A percentile compares a stretch with the other conserved stretches of the same genome.
Conservation (phyloP, 2,113 vertebrate species). For the Pseudopipra pipra region DNA sequence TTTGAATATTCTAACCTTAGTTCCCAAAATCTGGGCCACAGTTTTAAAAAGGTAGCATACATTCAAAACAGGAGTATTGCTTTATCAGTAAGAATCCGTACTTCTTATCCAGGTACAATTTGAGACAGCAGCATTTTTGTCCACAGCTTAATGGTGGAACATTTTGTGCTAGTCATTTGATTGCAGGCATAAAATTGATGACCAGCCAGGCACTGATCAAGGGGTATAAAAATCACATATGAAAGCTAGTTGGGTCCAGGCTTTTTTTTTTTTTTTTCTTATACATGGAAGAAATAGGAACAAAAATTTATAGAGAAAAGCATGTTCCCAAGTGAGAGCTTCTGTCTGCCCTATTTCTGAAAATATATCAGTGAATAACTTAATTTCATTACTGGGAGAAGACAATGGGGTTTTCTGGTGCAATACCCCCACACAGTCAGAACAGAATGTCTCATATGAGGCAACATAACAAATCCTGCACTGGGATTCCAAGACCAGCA, state of each 20-base stretch:
- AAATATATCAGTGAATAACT: not conserved
- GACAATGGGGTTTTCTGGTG: not conserved
- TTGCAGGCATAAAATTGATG: slow-evolving; percentile 24
- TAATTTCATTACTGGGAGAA: not conserved
- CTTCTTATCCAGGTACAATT: not conserved
- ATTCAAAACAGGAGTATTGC: not conserved
- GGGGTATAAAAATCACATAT: not conserved
- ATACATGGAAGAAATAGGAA: not conserved
- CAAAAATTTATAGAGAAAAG: not conserved
- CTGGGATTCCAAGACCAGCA: not conserved
- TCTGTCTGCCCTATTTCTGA: not conserved
- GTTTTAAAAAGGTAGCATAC: not conserved
- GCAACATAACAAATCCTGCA: not conserved
- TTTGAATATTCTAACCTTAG: not conserved
- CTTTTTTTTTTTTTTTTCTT: not conserved
- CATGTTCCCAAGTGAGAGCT: not conserved
- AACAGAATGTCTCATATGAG: not conserved
- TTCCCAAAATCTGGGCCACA: not conserved
- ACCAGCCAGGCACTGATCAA: not conserved
- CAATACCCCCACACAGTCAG: not conserved
- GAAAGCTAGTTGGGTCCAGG: not conserved
- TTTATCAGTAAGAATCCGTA: not conserved
- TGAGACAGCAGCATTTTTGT: not conserved
- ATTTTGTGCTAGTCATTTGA: not conserved
- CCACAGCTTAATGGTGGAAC: not conserved